A percentile compares a stretch with the other conserved stretches of the same genome.
Conservation (phyloP, 2,113 vertebrate species). For the Ctenodactylus gundi region DNA sequence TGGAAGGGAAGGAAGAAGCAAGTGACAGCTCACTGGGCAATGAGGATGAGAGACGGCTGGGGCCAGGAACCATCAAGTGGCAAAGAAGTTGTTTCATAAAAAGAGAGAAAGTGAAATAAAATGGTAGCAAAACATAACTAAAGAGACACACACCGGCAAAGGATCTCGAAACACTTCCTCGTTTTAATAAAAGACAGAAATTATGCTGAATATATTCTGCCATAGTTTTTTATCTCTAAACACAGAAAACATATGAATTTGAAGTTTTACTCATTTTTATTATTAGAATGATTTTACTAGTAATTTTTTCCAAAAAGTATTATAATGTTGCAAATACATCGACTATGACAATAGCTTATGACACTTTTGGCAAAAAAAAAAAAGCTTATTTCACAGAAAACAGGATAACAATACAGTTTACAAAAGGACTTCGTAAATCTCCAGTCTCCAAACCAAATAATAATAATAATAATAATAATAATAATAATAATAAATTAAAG, state of each 20-base stretch:
- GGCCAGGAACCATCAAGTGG: not conserved
- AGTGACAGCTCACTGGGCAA: not conserved
- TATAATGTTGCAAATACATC: not conserved
- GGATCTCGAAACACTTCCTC: not conserved
- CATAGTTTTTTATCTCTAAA: not conserved
- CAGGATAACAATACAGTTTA: not conserved
- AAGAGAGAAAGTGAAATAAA: not conserved
- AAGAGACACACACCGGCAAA: not conserved
- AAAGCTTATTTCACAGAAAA: not conserved
- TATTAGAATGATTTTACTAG: not conserved
- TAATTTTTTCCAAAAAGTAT: not conserved
- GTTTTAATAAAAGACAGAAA: conserved; percentile 20
- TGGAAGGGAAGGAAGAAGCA: not conserved
- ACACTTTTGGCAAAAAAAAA: not conserved
- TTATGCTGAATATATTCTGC: not conserved
- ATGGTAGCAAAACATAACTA: not conserved
- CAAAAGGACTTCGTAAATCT: not conserved
- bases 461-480: not conserved
- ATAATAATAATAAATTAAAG: not conserved
- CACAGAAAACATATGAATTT: not conserved
- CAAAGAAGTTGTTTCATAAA: not conserved
- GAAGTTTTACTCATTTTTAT: not conserved
- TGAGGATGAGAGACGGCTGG: not conserved
- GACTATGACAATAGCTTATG: no score
- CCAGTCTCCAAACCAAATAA: not conserved